Percentiles rank a stretch among this genome's conserved stretches.
phyloP scores from a whole-genome alignment of 2,888 invertebrate genomes.

The Dendrolimus pini region DNA sequence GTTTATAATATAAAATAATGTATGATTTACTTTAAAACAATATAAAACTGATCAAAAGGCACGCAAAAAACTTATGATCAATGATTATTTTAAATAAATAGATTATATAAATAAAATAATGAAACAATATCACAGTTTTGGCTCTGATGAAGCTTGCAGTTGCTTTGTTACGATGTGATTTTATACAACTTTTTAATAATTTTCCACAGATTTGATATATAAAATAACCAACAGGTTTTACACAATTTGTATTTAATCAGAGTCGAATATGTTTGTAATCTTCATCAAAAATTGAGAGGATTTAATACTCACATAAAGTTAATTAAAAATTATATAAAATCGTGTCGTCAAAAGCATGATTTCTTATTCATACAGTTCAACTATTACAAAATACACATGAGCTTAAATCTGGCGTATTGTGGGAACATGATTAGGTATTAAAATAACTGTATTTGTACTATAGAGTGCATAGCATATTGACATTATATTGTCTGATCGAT shows the following conservation, averaged over 20 bases:
- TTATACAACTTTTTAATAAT: not conserved
- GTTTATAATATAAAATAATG: slow-evolving; percentile 29
- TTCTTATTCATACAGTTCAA: slow-evolving; percentile 20
- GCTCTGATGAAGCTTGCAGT: slow-evolving; percentile 23
- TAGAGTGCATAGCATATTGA: slow-evolving; percentile 52
- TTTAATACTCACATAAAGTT: no score
- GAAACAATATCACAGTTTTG: slow-evolving; percentile 63
- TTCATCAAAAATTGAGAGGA: no score
- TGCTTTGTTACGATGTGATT: slow-evolving; percentile 4
- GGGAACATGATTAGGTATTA: slow-evolving; percentile 51
- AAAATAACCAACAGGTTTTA: no score
- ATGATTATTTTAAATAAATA: slow-evolving; percentile 13
- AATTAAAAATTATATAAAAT: not conserved
- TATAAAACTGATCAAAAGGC: slow-evolving; percentile 8
- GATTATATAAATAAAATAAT: slow-evolving; percentile 17
- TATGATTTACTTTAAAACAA: slow-evolving; percentile 14
- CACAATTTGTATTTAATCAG: no score
- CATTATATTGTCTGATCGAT: slow-evolving; percentile 29
- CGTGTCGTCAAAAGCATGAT: slow-evolving; percentile 3
- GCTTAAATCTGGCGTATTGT: slow-evolving; percentile 36
- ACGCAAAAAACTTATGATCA: not conserved
- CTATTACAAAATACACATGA: slow-evolving; percentile 16
- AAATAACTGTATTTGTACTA: slow-evolving; percentile 53
- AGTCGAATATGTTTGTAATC: no score
- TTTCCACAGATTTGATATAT: no score